phyloP scores from a whole-genome alignment of 2,888 invertebrate species.

The Helleia helle region DNA sequence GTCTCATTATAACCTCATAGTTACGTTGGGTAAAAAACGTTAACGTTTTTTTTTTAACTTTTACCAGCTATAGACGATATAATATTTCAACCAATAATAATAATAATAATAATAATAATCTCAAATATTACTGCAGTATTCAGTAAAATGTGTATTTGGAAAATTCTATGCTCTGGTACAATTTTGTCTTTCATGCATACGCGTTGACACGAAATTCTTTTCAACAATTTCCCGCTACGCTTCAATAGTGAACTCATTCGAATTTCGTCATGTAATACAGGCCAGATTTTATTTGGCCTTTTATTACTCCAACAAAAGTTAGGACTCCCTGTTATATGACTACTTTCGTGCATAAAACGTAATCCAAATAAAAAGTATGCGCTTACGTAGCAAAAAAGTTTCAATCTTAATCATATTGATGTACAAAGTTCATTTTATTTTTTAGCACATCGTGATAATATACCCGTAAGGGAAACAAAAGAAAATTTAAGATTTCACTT shows the following conservation, averaged over 20 bases:
- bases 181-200: slow-evolving; percentile 13
- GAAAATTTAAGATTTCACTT: no score
- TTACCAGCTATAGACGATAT: no score
- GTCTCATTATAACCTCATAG: no score
- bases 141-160: no score
- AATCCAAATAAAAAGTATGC: no score
- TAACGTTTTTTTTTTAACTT: no score
- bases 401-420: no score
- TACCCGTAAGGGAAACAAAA: no score
- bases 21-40: no score
- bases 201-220: slow-evolving; percentile 22
- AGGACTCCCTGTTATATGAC: slow-evolving; percentile 13
- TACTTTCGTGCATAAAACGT: not conserved
- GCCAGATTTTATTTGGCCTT: slow-evolving; percentile 20
- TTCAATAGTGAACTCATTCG: slow-evolving; percentile 22
- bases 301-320: slow-evolving; percentile 18
- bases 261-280: slow-evolving; percentile 20
- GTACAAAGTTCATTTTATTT: no score
- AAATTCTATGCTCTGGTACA: slow-evolving; percentile 3
- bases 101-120: not conserved
- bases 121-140: slow-evolving; percentile 5
- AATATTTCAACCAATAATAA: slow-evolving; percentile 1
- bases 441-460: no score
- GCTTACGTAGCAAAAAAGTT: no score
- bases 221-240: slow-evolving; percentile 19